Evolutionary conservation across 2,888 invertebrate species (phyloP), one percentile per base, ranked within the genome.

Genomic region (Archaeoteleia sp.): DNA sequence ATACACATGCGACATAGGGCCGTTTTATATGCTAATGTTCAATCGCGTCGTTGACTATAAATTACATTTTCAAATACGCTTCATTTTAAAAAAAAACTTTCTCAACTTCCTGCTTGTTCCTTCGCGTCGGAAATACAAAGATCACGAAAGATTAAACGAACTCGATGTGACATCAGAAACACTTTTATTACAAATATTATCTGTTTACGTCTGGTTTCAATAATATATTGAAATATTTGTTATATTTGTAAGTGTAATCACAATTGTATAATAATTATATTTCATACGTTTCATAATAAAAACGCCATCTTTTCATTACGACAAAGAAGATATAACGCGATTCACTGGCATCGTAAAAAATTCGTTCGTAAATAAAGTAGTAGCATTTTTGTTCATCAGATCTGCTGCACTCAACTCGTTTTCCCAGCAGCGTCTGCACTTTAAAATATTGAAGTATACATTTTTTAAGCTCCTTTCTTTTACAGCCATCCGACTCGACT

Each of bases 11-110:
- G 61, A 54, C 62, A 29, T 25, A 7, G 35, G 42, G 48, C 48
- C 55, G 63, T 63, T 63, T 63, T 63, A 63, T 63, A 63, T 63
- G 63, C 63, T 63, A 63, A 63, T 63, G 63, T 49, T 37, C 43
- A 54, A 42, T 62, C 54, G 54, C 48, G 55, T 48, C 63, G 48
- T 63, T 63, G 63, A 55, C 63, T 63, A 63, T 63, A 63, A 63
- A 63, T 63, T 55, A 63, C 48, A 55, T 63, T 54, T 63, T 55
- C 54, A 63, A 63, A 63, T 63, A 49, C 53, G 48, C 40, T 63
- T 55, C 61, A 61, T 61, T 61, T 61, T 61, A 54, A 53, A 53
- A 62, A 39, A 62, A 62, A 61, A 39, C n/a, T 61, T 61, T 61
- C 23, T 46, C 61, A 53, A 61, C 61, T 61, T 20, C 3, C 20